These are phyloP conservation scores for Drosophila quinaria DNA, from an alignment of 2,888 invertebrate genomes.

Conservation along the genomic window DNA sequence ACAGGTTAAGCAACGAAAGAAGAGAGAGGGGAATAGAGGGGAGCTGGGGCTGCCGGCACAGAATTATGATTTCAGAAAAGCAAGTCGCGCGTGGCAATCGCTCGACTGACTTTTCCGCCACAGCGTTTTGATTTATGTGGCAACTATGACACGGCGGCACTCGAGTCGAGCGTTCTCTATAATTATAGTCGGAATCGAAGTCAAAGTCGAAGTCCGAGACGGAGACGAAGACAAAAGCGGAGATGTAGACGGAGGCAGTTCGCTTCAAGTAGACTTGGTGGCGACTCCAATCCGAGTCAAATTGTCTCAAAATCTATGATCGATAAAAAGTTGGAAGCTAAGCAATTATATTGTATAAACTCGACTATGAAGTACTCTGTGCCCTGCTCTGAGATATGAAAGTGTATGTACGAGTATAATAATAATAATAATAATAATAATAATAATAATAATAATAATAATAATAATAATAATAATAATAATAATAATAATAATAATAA, in stretches of 20 bases:
- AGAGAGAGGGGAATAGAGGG: not conserved
- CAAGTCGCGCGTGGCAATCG: conserved; percentile 76
- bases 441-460: no score
- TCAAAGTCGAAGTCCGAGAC: not conserved
- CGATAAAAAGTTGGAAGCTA: not conserved
- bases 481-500: no score
- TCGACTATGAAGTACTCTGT: not conserved
- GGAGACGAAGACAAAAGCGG: not conserved
- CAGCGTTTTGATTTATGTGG: conserved; percentile 75
- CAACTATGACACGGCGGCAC: conserved; percentile 78
- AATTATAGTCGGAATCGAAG: conserved; percentile 63
- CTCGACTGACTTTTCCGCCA: conserved; percentile 75
- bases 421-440: no score
- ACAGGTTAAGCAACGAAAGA: conserved; percentile 35
- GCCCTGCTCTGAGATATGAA: no score
- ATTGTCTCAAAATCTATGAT: conserved; percentile 14
- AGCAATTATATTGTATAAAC: not conserved
- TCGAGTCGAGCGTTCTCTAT: conserved; percentile 72
- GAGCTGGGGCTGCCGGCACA: conserved; percentile 20
- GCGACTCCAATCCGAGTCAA: conserved; percentile 44
- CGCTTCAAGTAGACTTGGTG: conserved; percentile 49
- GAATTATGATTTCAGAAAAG: conserved; percentile 75
- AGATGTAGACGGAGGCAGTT: conserved; percentile 21
- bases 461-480: no score
- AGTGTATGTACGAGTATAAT: no score